phyloP scores from a whole-genome alignment of 1,140 invertebrate genomes.

The Bicyclus anynana region DNA sequence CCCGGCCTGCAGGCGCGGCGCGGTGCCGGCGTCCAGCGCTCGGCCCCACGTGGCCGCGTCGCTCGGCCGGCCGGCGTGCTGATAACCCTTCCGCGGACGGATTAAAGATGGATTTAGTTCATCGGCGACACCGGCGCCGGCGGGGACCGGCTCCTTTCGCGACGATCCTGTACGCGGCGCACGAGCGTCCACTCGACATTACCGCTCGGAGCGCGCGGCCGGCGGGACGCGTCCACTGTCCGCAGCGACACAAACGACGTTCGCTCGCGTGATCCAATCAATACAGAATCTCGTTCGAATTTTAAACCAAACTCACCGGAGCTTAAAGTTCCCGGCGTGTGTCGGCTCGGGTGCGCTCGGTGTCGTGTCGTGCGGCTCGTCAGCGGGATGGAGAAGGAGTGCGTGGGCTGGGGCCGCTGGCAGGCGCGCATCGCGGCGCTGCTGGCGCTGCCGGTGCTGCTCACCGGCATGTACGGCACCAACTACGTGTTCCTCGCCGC shows the following conservation, averaged over 20 bases:
- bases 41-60: constrained; percentile 33
- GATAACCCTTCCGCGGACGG: neutral
- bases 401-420: constrained; percentile 54
- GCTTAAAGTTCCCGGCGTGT: neutral
- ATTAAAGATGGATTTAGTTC: constrained; percentile 15
- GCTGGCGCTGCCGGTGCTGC: constrained; percentile 77
- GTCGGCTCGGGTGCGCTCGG: neutral
- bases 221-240: constrained; percentile 31
- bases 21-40: too few relatives aligned
- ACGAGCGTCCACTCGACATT: constrained; percentile 26
- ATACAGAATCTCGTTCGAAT: neutral
- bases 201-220: constrained; percentile 31
- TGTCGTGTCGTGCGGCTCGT: too few relatives aligned
- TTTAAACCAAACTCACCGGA: neutral
- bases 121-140: constrained; percentile 7
- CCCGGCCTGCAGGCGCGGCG: too few relatives aligned
- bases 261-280: neutral
- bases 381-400: constrained; percentile 40
- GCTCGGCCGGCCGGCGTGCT: constrained; percentile 23
- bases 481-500: constrained; percentile 81
- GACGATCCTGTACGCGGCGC: constrained; percentile 26
- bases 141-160: constrained; percentile 36
- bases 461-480: constrained; percentile 79
- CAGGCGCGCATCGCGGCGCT: constrained; percentile 60
- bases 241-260: neutral